A percentile compares a stretch with the other conserved stretches of the same genome.
phyloP scores from a whole-genome alignment of 2,113 vertebrate genomes.

The Sinocyclocheilus rhinocerous region DNA sequence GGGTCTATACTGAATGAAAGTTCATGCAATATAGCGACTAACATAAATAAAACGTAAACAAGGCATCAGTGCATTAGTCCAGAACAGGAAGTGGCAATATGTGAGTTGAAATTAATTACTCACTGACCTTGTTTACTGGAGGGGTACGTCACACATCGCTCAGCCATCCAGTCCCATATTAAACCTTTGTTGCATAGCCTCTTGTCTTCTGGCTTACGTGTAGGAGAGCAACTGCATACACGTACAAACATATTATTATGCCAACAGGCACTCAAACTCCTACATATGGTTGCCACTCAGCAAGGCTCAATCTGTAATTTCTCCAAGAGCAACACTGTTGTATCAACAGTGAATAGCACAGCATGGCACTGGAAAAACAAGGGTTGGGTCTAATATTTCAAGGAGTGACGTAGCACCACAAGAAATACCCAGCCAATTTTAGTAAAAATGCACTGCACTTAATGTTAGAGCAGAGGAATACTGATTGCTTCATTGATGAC shows the following conservation, averaged over 20 bases:
- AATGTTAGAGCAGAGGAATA: not conserved
- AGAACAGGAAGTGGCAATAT: not conserved
- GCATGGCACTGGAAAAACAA: not conserved
- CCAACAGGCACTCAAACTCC: not conserved
- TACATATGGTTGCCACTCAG: slow-evolving; percentile 7
- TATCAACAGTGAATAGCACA: not conserved
- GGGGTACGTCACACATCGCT: slow-evolving; percentile 83
- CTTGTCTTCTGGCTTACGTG: slow-evolving; percentile 62
- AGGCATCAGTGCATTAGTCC: not conserved
- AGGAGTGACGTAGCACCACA: not conserved
- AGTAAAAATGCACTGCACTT: not conserved
- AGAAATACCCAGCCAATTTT: not conserved
- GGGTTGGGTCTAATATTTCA: not conserved
- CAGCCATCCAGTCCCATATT: slow-evolving; percentile 88
- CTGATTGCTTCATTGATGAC: not conserved
- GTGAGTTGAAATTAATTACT: not conserved
- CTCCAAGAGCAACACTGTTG: not conserved
- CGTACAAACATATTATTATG: not conserved
- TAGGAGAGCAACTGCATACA: slow-evolving; percentile 68
- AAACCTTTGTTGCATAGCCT: slow-evolving; percentile 78
- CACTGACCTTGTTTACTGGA: slow-evolving; percentile 68
- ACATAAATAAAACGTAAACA: not conserved
- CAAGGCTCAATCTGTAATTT: slow-evolving; percentile 17
- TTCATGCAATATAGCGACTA: not conserved
- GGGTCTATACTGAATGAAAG: not conserved